Base-by-base conservation (phyloP, 2,888 invertebrate genomes). In the Parnassius smintheus region DNA sequence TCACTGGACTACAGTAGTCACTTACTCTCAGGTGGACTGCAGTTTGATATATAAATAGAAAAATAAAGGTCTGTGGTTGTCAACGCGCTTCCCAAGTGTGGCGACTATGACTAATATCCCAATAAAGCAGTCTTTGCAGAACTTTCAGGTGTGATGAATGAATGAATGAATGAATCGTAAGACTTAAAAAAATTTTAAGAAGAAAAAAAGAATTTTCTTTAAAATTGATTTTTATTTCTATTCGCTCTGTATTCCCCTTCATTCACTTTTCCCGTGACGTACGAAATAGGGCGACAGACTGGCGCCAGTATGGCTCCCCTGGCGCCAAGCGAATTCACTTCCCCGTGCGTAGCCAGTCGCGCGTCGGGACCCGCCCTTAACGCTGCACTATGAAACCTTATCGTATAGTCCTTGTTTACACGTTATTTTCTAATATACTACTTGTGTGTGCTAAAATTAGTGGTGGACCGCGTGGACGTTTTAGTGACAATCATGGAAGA, bases 241-340 rank as follows among this genome's bases (percentile, higher is more conserved):
- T 25, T 25, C 7, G 35, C 35, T 35, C 35, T 35, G 4, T 35
- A 12, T 56, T 60, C 44, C 52, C 56, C 59, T 65, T 66, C 70
- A 71, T 74, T 71, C 70, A 74, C 68, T 65, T 49, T 64, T 65
- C 68, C 65, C 62, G 59, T 61, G 56, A 54, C 59, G 64, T 68
- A 61, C 67, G 65, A 66, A 71, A 66, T 66, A 66, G 68, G 70
- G 79, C 85, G 88, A 71, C 86, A 71, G 75, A 65, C 73, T 72
- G 90, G 88, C 90, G 90, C 86, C 89, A 70, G 66, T 68, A 65
- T 74, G 85, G 81, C 85, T 84, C 74, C 76, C 73, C 68, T 74
- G 79, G 78, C 80, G 86, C 80, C 86, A 75, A 76, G 76, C 80
- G 73, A 75, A 75, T 80, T 77, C 70, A 70, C 69, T 69, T 62